Evolutionary conservation across 2,888 invertebrate species (phyloP), one percentile per base, ranked within the genome.

Genomic region (Diarsia dahlii): DNA sequence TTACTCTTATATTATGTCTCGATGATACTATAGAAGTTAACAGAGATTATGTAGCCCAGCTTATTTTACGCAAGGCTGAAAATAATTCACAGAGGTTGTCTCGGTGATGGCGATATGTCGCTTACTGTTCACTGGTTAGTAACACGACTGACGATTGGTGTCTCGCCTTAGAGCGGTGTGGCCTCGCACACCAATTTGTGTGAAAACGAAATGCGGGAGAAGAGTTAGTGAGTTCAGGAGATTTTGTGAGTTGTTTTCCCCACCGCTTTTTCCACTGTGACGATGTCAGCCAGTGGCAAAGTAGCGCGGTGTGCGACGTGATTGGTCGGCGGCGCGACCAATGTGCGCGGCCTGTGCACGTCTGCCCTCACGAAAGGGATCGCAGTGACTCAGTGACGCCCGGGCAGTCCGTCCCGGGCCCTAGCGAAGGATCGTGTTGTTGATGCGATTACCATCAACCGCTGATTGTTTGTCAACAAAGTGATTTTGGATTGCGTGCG

Each of bases 291-390:
- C 93, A 94, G 93, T 93, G 92, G 91, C 90, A 89, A 90, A 84
- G 90, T 79, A 89, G 91, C 87, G 91, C 87, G 78, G 80, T 87
- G 87, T 76, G 89, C 83, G 80, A 58, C 76, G 90, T 91, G 81
- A 95, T 95, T 95, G 95, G 95, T 84, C 80, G 87, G 79, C 75
- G 46, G 48, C 77, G 74, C 90, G 88, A 82, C 95, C 95, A 96
- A 96, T 95, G 92, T 91, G 89, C 85, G 90, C 80, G 85, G 84
- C 82, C 89, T 81, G 83, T 82, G 85, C 85, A 74, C 87, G 87
- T 87, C 91, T 90, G 94, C 95, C 95, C 95, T 95, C 90, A 91
- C 92, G 94, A 94, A 95, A 95, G 95, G 95, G 95, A 95, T 90
- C 91, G 92, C 84, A 28, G 1, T 2, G 28, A n/a, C n/a, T n/a